Base-by-base conservation (phyloP, 2,888 invertebrate genomes). In the Cheilosia soror region DNA sequence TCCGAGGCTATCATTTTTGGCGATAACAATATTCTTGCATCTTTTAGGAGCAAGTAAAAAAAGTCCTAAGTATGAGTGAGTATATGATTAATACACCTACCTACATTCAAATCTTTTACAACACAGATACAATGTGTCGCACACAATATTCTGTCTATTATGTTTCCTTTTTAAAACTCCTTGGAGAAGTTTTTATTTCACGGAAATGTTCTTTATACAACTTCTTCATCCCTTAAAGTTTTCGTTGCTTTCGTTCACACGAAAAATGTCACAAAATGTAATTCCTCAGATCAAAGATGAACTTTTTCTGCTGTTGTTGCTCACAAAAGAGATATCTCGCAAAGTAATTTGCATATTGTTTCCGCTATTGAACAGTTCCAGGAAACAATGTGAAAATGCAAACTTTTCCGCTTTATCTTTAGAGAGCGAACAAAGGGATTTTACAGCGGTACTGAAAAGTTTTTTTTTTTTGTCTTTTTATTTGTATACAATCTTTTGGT, bases 271-370 rank as follows among this genome's bases (percentile, higher is more conserved):
- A 72, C 51, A 15, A 62, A 58, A 29, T 49, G 20, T 37, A 40
- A 29, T 47, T 29, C 13, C 29, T 31, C 27, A 37, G 71, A 51
- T 60, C 37, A 60, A 42, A 72, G 51, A 53, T 42, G n/a, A 71
- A 66, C 58, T 51, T 51, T 51, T 42, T 40, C 51, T 33, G 33
- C 27, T 47, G 44, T 65, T 47, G 15, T 33, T 68, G 65, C 76
- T 42, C 42, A 68, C 77, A 69, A 60, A 77, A 37, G 68, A 62
- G 60, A 44, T 69, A 77, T 62, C 68, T 62, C 20, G 53, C 11
- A 37, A 33, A 33, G 62, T 53, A 55, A 77, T 77, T 77, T 77
- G 68, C 77, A 68, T 77, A 77, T 77, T 77, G 60, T 68, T 68
- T 68, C 60, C 76, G 60, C 37, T 69, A 68, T 77, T 77, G 77